Evolutionary conservation across 2,888 invertebrate species (phyloP).

Genomic region (Eupithecia vulgata): DNA sequence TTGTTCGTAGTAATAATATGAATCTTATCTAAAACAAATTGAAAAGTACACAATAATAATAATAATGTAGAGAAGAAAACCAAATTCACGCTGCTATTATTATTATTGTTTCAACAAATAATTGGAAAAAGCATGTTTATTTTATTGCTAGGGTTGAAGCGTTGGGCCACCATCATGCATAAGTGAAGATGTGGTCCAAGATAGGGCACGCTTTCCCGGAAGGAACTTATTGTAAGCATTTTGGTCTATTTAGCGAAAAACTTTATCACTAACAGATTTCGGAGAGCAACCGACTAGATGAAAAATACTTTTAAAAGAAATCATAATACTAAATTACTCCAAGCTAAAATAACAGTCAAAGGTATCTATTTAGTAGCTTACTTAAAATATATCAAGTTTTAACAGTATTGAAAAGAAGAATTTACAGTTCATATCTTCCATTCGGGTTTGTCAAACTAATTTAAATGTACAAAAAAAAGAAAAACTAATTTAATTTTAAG

Average conservation of each 20-base stretch:
- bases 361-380: neutral
- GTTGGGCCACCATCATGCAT: too few relatives aligned
- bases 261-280: neutral
- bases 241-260: neutral
- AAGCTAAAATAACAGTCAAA: slow-evolving; percentile 2
- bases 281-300: slow-evolving; percentile 6
- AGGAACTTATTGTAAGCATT: too few relatives aligned
- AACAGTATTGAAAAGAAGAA: neutral
- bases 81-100: neutral
- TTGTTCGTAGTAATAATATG: too few relatives aligned
- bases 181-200: too few relatives aligned
- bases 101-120: neutral
- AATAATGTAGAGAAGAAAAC: neutral
- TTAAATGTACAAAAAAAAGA: too few relatives aligned
- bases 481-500: neutral
- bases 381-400: slow-evolving; percentile 1
- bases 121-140: too few relatives aligned
- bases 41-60: neutral
- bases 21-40: neutral
- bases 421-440: neutral
- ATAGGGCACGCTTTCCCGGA: too few relatives aligned
- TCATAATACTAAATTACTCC: neutral
- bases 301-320: neutral
- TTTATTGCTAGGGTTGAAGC: too few relatives aligned
- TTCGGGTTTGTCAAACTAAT: neutral